Evolutionary conservation across 1,140 invertebrate genomes (phyloP), one percentile per base, ranked within the genome.

Genomic region (Paracyclopina nana): DNA sequence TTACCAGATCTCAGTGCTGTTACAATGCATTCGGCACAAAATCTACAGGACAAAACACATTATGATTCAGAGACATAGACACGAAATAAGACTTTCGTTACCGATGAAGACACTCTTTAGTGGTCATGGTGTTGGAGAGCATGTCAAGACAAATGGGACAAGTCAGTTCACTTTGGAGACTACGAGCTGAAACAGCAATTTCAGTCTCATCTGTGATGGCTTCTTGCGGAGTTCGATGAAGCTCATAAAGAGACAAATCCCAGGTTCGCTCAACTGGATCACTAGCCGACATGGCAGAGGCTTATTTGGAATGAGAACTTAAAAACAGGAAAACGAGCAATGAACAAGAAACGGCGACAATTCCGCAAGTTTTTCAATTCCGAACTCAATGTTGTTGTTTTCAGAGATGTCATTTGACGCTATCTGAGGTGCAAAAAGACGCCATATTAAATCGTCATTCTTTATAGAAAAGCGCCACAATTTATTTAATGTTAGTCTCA

Each of bases 101-200:
- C 34, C 94, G 75, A 65, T 99, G 94, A 52, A 99, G 72, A 69
- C 94, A 99, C 69, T 98, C 94, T 68, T 98, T 98, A 16, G 95
- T 98, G 4, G 94, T 97, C 94, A 98, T 98, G 1, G 95, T 99
- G 60, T 43, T 20, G 62, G 96, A 96, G 4, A 99, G 70, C 84
- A 99, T 95, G 66, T 99, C 94, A 58, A 99, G 69, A 65, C 95
- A 99, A 62, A 99, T 98, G 28, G 95, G 94, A 64, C 95, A 99
- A 86, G 94, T 97, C 11, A 99, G 69, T 67, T 98, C 94, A 62
- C 82, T 92, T 63, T 97, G 88, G 4, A 99, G 68, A 64, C 85
- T 92, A 55, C 91, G 69, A 5, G 91, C 88, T 22, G 85, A 94
- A 1, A 98, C 90, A 0, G 90, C 88, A 54, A 98, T 96, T 67